A percentile compares a stretch with the other conserved stretches of the same genome.
These are phyloP conservation scores for Macquaria australasica DNA, from an alignment of 2,113 vertebrate species.

Conservation along the genomic window DNA sequence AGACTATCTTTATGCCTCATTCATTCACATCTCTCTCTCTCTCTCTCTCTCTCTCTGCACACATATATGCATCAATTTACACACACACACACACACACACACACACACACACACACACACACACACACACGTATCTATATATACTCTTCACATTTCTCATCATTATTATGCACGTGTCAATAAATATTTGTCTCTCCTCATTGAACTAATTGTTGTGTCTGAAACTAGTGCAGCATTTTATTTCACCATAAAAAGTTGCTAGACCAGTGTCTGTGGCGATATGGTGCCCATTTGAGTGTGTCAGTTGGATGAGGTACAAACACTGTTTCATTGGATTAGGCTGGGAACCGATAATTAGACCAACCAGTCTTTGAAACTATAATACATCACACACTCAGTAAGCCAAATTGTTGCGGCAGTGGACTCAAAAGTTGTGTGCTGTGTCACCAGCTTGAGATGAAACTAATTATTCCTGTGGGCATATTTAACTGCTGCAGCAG, in stretches of 20 bases:
- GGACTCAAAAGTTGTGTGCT: constrained; percentile 3
- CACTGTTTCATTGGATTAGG: constrained; percentile 28
- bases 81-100: no score
- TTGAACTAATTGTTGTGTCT: neutral
- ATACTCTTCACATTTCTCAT: no score
- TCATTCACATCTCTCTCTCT: no score
- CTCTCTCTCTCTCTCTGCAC: no score
- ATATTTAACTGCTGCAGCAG: constrained; percentile 11
- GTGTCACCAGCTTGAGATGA: constrained; percentile 23
- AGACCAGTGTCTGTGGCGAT: constrained; percentile 4
- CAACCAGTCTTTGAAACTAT: constrained; percentile 38
- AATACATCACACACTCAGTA: constrained; percentile 25
- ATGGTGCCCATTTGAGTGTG: constrained; percentile 1
- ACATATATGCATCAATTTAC: no score
- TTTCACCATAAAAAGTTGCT: constrained; percentile 4
- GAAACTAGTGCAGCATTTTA: constrained; percentile 1
- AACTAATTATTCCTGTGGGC: constrained; percentile 35
- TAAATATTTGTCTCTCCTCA: no score
- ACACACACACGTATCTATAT: no score
- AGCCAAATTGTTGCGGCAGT: constrained; percentile 25
- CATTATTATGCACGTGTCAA: no score
- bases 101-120: no score
- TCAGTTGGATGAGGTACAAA: constrained; percentile 20
- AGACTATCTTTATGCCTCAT: no score
- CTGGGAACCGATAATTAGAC: constrained; percentile 32